phyloP scores from a whole-genome alignment of 2,113 vertebrate species.

The Pachycephala philippinensis region DNA sequence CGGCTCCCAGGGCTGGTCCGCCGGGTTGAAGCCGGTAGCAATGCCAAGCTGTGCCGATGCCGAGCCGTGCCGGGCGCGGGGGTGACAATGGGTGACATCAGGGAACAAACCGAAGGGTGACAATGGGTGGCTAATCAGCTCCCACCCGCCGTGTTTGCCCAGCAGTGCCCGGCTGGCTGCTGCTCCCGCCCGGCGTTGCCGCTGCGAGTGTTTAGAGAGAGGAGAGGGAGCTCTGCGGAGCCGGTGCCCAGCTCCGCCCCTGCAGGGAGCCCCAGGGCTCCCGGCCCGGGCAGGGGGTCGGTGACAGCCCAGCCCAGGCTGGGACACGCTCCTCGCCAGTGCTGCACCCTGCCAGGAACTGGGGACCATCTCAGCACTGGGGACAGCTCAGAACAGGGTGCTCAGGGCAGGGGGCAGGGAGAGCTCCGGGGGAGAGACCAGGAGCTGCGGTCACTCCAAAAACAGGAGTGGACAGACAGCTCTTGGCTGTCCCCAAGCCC shows the following conservation, averaged over 20 bases:
- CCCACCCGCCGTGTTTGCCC: background rate
- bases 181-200: background rate
- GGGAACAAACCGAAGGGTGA: background rate
- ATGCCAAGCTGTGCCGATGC: background rate
- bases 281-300: rapidly evolving
- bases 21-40: background rate
- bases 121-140: background rate
- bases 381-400: background rate
- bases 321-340: rapidly evolving
- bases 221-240: background rate
- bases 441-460: rapidly evolving
- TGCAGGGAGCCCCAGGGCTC: background rate
- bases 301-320: background rate
- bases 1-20: background rate
- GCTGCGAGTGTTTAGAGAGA: background rate
- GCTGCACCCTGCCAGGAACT: background rate
- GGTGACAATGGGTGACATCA: background rate
- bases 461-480: background rate
- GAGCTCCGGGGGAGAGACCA: rapidly evolving
- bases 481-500: background rate
- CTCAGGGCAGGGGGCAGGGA: background rate
- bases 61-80: background rate
- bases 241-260: background rate
- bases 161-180: background rate
- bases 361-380: rapidly evolving